Percentiles rank a stretch among this genome's conserved stretches.
phyloP scores from a whole-genome alignment of 1,140 invertebrate genomes.

The roundworm (Caenorhabditis elegans) region DNA sequence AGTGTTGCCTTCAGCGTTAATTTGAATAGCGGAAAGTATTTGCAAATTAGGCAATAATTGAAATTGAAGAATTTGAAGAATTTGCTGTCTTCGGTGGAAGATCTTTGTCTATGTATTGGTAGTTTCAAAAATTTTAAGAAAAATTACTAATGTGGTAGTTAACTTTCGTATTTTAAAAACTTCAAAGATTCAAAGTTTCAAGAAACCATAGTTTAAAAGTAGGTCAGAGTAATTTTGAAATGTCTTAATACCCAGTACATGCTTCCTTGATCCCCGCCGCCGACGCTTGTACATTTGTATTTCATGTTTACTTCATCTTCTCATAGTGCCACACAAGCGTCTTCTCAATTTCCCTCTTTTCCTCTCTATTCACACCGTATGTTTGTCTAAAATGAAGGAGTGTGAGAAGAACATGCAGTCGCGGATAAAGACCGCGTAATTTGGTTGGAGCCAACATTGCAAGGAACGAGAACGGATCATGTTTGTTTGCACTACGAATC shows the following conservation, averaged over 20 bases:
- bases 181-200: too few species aligned
- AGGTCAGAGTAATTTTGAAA: constrained; percentile 11
- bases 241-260: not conserved
- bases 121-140: too few species aligned
- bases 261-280: not conserved
- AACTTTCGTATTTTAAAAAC: too few species aligned
- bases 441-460: not conserved
- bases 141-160: too few species aligned
- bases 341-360: constrained; percentile 10
- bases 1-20: not conserved
- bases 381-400: not conserved
- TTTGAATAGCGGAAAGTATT: constrained; percentile 1
- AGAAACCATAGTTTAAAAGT: not conserved
- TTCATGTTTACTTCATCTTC: constrained; percentile 11
- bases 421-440: constrained; percentile 22
- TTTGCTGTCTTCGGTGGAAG: not conserved
- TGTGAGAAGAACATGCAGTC: not conserved
- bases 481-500: constrained; percentile 32
- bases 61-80: constrained; percentile 5
- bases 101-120: not conserved
- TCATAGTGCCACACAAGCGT: constrained; percentile 3
- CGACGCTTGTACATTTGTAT: constrained; percentile 21
- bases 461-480: not conserved
- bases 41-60: not conserved
- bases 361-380: constrained; percentile 5